phyloP scores from a whole-genome alignment of 2,113 vertebrate genomes.

The Hepsetus odoe region DNA sequence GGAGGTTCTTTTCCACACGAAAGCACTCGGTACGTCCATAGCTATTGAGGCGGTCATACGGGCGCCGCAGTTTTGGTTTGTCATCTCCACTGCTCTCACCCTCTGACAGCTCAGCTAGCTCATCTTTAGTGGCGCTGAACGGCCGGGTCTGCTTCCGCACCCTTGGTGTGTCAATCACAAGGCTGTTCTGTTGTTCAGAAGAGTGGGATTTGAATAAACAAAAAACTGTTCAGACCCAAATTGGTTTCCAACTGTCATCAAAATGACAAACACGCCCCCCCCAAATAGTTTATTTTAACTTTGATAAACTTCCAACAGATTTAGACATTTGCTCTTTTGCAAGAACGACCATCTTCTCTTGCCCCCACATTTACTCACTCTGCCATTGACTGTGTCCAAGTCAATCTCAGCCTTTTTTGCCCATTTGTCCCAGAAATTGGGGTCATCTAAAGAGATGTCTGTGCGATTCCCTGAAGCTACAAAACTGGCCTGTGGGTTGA shows the following conservation, averaged over 20 bases:
- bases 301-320: no score
- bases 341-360: background rate
- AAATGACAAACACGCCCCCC: no score
- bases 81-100: conserved; percentile 92
- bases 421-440: conserved; percentile 99
- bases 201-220: background rate
- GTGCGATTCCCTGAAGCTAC: conserved; percentile 98
- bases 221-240: background rate
- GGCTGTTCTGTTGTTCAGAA: conserved; percentile 84
- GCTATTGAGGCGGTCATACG: conserved; percentile 87
- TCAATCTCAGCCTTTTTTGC: conserved; percentile 99
- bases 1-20: conserved; percentile 95
- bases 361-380: conserved; percentile 79
- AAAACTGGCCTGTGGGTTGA: conserved; percentile 88
- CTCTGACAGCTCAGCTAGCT: conserved; percentile 93
- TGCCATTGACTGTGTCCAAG: conserved; percentile 89
- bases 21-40: conserved; percentile 98
- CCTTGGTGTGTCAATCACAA: conserved; percentile 97
- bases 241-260: background rate
- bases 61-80: conserved; percentile 90
- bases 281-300: no score
- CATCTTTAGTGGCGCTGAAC: conserved; percentile 95
- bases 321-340: no score
- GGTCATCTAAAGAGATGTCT: conserved; percentile 97
- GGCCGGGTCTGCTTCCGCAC: conserved; percentile 96